Percentiles rank a stretch among this genome's conserved stretches.
Evolutionary conservation across 2,113 vertebrate species (phyloP).

Genomic region (Pygoscelis antarcticus): DNA sequence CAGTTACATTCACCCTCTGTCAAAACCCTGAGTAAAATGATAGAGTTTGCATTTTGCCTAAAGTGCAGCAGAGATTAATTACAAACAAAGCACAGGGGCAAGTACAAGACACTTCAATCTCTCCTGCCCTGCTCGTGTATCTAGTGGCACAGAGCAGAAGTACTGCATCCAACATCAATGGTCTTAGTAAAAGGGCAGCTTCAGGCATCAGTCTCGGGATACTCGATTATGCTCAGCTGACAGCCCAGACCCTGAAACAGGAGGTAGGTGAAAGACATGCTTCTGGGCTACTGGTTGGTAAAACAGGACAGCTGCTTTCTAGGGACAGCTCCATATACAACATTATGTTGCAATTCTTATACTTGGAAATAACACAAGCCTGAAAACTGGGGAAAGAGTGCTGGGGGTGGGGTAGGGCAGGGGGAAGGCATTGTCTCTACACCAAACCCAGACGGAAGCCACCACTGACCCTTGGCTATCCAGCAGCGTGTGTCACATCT

Average conservation of each 20-base stretch:
- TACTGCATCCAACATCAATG: neutral
- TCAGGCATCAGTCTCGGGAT: neutral
- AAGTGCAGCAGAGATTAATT: neutral
- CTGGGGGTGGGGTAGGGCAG: neutral
- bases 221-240: neutral
- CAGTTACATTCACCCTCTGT: neutral
- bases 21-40: neutral
- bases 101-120: neutral
- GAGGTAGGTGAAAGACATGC: neutral
- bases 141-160: neutral
- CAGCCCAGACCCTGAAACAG: neutral
- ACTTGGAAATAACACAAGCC: neutral
- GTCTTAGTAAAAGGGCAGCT: neutral
- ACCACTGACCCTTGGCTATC: neutral
- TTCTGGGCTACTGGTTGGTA: neutral
- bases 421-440: neutral
- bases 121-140: neutral
- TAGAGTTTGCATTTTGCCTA: neutral
- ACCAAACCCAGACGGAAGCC: neutral
- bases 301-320: neutral
- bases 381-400: neutral
- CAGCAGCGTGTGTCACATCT: neutral
- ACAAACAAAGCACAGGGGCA: neutral
- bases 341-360: neutral
- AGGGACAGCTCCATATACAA: neutral